Percentiles rank a stretch among this genome's conserved stretches.
These are phyloP conservation scores for Catostomus latipinnis DNA, from an alignment of 2,797 vertebrate species.

Conservation along the genomic window DNA sequence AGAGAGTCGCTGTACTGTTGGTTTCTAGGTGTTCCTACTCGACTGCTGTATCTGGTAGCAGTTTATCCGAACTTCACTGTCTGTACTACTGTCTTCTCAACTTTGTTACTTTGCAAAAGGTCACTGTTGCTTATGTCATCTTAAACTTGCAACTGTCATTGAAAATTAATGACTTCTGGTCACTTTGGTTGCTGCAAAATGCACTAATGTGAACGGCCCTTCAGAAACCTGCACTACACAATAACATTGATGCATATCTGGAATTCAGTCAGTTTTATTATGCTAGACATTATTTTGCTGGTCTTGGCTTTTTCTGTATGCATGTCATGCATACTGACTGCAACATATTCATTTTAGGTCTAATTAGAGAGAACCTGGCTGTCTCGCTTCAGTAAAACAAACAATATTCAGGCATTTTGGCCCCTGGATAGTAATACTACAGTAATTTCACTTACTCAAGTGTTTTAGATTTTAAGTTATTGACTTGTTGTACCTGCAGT, in stretches of 20 bases:
- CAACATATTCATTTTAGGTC: not conserved
- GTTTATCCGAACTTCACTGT: too few relatives aligned
- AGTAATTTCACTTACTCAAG: conserved; percentile 40
- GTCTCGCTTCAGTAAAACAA: conserved; percentile 17
- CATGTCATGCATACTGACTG: not conserved
- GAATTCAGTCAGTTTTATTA: not conserved
- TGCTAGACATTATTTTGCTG: not conserved
- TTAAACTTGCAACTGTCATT: too few relatives aligned
- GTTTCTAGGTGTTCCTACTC: too few relatives aligned
- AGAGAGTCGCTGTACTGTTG: too few relatives aligned
- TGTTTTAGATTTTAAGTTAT: conserved; percentile 35
- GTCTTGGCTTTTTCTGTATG: not conserved
- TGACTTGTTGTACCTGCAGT: conserved; percentile 25
- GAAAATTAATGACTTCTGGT: too few relatives aligned
- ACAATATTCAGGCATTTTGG: conserved; percentile 22
- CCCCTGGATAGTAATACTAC: conserved; percentile 3
- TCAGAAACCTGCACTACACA: not conserved
- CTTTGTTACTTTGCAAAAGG: too few relatives aligned
- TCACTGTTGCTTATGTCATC: too few relatives aligned
- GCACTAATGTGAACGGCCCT: too few relatives aligned
- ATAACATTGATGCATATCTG: not conserved
- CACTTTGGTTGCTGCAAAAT: too few relatives aligned
- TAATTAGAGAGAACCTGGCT: not conserved
- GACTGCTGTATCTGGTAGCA: too few relatives aligned
- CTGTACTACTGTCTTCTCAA: too few relatives aligned